Percentiles rank a stretch among this genome's conserved stretches.
Conservation (phyloP, 1,140 invertebrate genomes). For the Bombus fervidus region DNA sequence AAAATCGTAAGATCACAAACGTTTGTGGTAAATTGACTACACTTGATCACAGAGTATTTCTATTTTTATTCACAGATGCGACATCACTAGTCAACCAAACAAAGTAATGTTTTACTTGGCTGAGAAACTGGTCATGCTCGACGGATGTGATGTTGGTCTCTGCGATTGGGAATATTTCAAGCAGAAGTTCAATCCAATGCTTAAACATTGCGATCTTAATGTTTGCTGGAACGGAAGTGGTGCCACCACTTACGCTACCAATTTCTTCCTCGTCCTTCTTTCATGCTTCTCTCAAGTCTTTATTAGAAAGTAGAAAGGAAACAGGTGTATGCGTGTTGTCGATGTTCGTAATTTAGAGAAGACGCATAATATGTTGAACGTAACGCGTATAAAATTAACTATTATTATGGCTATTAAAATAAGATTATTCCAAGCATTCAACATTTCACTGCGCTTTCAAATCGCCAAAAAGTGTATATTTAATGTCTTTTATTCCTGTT, state of each 20-base stretch:
- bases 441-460: conserved; percentile 30
- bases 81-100: conserved; percentile 70
- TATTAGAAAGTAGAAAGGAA: background rate
- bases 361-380: conserved; percentile 4
- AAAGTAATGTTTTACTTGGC: conserved; percentile 82
- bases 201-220: conserved; percentile 65
- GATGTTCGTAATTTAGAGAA: background rate
- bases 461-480: conserved; percentile 12
- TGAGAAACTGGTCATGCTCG: conserved; percentile 77
- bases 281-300: conserved; percentile 49
- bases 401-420: background rate
- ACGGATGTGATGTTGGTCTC: conserved; percentile 82
- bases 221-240: conserved; percentile 66
- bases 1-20: no score
- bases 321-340: background rate
- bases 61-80: conserved; percentile 74
- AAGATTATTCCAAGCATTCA: background rate
- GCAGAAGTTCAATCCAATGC: conserved; percentile 71
- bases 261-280: conserved; percentile 35
- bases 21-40: no score
- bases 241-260: background rate
- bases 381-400: background rate
- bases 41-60: background rate
- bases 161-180: conserved; percentile 82
- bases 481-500: background rate